Conservation (phyloP, 2,113 vertebrate species). For the Coturnix japonica region DNA sequence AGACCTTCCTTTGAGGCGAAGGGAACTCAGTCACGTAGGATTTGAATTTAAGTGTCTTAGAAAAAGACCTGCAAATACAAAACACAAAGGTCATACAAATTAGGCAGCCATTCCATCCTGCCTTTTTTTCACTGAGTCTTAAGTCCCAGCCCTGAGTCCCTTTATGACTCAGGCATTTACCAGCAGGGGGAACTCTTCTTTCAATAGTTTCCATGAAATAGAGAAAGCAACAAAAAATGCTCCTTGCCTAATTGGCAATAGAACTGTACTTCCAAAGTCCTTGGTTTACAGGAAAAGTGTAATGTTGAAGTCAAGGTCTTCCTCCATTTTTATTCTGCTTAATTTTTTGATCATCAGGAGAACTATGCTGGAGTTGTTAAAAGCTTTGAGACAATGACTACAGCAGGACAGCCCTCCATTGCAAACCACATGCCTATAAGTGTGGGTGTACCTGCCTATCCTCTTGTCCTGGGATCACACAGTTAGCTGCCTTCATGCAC, state of each 20-base stretch:
- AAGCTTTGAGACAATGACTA: not conserved
- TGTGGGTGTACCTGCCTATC: not conserved
- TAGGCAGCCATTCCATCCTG: fast-evolving
- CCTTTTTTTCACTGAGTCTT: not conserved
- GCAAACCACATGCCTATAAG: fast-evolving
- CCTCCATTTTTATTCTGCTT: fast-evolving
- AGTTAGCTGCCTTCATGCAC: not conserved
- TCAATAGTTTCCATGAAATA: not conserved
- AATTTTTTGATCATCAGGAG: not conserved
- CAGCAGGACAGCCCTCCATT: not conserved
- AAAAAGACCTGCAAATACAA: not conserved
- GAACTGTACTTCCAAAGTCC: not conserved
- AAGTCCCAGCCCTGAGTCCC: not conserved
- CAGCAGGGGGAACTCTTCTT: conserved; percentile 53
- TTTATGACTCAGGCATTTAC: fast-evolving
- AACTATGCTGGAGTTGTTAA: fast-evolving
- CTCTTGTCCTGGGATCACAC: not conserved
- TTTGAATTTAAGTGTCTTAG: not conserved
- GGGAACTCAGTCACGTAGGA: not conserved
- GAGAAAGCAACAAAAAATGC: not conserved
- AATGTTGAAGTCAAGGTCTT: not conserved
- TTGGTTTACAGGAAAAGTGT: not conserved
- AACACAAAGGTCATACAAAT: not conserved
- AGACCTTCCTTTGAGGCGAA: not conserved
- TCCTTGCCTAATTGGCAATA: not conserved